Evolutionary conservation across 2,113 vertebrate species (phyloP), one percentile per base, ranked within the genome.

Genomic region (Serilophus lunatus): DNA sequence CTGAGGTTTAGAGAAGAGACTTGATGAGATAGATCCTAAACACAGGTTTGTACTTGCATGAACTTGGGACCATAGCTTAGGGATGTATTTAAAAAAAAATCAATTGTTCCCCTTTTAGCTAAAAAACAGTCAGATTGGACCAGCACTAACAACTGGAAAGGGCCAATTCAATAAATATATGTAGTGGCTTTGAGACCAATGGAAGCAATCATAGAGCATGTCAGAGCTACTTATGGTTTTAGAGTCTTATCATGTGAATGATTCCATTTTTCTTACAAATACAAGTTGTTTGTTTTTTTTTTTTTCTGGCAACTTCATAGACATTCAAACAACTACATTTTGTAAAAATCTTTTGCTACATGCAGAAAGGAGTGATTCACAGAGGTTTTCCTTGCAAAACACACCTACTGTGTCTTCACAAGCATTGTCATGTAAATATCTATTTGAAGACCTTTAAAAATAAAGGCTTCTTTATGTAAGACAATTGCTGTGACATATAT

Each of bases 381-480:
- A 47, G 69, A 82, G 13, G 7, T 69, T 82, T 80, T 47, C 13
- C 33, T 65, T 28, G 28, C 18, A 75, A 53, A 93, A 36, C 28
- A 66, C 25, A 92, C 64, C 63, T 77, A 33, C 24, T 79, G 6
- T 8, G 8, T 56, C 35, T 94, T 94, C 50, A 64, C 44, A 54
- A 13, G 71, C 8, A 33, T 86, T 78, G 20, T 76, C 49, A 64
- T 26, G 45, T 70, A 90, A 82, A 85, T 88, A 93, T 12, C 10
- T 47, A 71, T 54, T 44, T 83, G 45, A 82, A 89, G 38, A 85
- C 38, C 38, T 94, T 88, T 84, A 49, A 88, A 93, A 87, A 57
- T 51, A 66, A 20, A 50, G 65, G 11, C 8, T 90, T 80, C 45
- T 69, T 82, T 77, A 45, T 80, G 18, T 84, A 78, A 24, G 28